Base-by-base conservation (phyloP, 2,797 vertebrate species). In the Mormyrops boulengeri region DNA sequence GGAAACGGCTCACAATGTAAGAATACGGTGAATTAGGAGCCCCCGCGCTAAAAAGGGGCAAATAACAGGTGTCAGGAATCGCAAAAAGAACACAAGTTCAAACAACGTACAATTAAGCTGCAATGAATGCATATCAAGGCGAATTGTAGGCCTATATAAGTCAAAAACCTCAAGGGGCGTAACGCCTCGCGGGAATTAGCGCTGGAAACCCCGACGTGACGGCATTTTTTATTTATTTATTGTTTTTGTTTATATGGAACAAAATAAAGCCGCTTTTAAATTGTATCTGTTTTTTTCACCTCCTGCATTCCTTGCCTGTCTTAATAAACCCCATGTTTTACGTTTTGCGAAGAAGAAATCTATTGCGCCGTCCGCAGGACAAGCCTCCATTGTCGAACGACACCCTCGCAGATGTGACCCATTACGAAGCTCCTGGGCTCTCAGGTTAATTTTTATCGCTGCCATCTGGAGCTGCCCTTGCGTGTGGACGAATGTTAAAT, bases 1-100 rank as follows among this genome's bases (percentile, higher is more conserved):
- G 89, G 89, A 89, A 89, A 17, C 22, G 47, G 8, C 11, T 47
- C 34, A 73, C 85, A 89, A 89, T 87, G 49, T 84, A 19, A 73
- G 47, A 50, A 26, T 85, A 26, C 47, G 41, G 26, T 77, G 53
- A 77, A 62, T 85, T 50, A 5, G 38, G 26, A 53, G n/a, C n/a
- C 47, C 38, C 19, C 2, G 47, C 12, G 9, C 80, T 11, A 22
- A 50, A 53, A 7, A 19, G 87, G 49, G 87, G 49, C 38, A 53
- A 66, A 87, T 73, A 53, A 77, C 26, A 73, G 89, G 89, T 69
- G 84, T 73, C 57, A 85, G n/a, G 80, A 86, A 44, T 3, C 89
- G 50, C 34, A 77, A 57, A 62, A 50, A 38, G 34, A 17, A 38
- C 14, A 69, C 66, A 50, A 47, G 47, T 14, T 26, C 14, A 85